Evolutionary conservation across 2,888 invertebrate genomes (phyloP).

Genomic region (Oeneis ivallda): DNA sequence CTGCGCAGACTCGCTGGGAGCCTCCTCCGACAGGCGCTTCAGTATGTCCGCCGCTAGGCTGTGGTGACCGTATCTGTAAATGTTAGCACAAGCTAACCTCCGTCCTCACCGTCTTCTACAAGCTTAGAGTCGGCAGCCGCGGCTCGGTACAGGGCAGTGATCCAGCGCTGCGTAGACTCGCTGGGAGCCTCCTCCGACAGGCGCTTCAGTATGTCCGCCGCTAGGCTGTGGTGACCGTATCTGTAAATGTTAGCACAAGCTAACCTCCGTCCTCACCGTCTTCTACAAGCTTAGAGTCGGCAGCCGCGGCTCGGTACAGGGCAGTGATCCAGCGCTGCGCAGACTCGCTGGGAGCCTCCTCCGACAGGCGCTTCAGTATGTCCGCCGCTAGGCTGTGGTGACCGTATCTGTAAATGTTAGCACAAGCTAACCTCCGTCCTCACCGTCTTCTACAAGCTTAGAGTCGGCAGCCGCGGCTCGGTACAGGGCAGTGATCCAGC

Average conservation of each 20-base stretch:
- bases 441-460: slow-evolving; percentile 78
- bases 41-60: slow-evolving; percentile 85
- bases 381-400: slow-evolving; percentile 87
- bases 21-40: slow-evolving; percentile 83
- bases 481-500: slow-evolving; percentile 92
- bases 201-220: slow-evolving; percentile 83
- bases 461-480: slow-evolving; percentile 89
- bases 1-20: slow-evolving; percentile 93
- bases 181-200: slow-evolving; percentile 88
- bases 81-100: no score
- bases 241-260: no score
- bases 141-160: slow-evolving; percentile 89
- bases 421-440: no score
- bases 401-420: slow-evolving; percentile 85
- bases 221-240: slow-evolving; percentile 89
- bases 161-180: slow-evolving; percentile 94
- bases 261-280: slow-evolving; percentile 60
- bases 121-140: slow-evolving; percentile 87
- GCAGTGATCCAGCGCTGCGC: slow-evolving; percentile 94
- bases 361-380: slow-evolving; percentile 84
- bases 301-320: slow-evolving; percentile 87
- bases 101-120: slow-evolving; percentile 64
- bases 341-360: slow-evolving; percentile 91
- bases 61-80: slow-evolving; percentile 87
- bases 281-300: slow-evolving; percentile 84